Percentiles rank a stretch among this genome's conserved stretches.
phyloP scores from a whole-genome alignment of 2,797 vertebrate species.

The Acipenser transmontanus region DNA sequence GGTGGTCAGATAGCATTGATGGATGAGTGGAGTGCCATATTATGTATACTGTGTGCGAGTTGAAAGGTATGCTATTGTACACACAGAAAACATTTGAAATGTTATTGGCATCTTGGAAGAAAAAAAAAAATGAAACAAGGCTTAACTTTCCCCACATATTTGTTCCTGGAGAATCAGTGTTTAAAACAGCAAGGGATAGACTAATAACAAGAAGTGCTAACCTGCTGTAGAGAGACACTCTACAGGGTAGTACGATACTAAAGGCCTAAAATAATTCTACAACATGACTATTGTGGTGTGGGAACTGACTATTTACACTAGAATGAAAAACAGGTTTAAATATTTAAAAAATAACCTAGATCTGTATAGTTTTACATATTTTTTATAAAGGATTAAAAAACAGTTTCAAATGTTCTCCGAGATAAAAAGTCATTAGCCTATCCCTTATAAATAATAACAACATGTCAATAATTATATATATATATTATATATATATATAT shows the following conservation, averaged over 20 bases:
- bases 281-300: background rate
- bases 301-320: background rate
- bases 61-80: background rate
- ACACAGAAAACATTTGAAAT: conserved; percentile 1
- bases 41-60: too few species aligned
- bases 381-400: conserved; percentile 25
- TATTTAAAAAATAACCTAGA: conserved; percentile 6
- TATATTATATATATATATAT: too few species aligned
- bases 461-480: too few species aligned
- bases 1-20: too few species aligned
- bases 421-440: conserved; percentile 31
- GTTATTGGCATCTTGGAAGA: background rate
- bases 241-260: too few species aligned
- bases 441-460: conserved; percentile 18
- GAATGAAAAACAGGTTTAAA: too few species aligned
- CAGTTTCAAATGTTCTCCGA: conserved; percentile 30
- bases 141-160: background rate
- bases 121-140: background rate
- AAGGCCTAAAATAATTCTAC: too few species aligned
- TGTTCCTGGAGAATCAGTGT: background rate
- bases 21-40: too few species aligned
- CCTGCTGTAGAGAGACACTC: too few species aligned
- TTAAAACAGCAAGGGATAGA: background rate
- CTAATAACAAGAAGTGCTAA: background rate
- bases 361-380: background rate